Evolutionary conservation across 1,140 invertebrate genomes (phyloP).

Genomic region (Ganaspis sp.): DNA sequence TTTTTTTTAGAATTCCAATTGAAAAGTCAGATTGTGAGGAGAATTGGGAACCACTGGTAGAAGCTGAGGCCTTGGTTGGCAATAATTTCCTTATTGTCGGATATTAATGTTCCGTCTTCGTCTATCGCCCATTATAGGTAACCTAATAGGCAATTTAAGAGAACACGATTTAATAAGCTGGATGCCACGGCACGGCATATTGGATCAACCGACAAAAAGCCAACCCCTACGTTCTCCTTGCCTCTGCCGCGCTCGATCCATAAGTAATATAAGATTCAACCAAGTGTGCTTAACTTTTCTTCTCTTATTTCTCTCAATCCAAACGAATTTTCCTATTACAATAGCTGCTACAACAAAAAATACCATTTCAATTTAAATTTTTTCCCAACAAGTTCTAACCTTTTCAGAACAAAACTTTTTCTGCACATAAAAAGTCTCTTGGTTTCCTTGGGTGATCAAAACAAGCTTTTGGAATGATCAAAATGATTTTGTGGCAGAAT

Average conservation of each 20-base stretch:
- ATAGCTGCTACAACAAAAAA: too few species aligned
- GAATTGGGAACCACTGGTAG: slow-evolving; percentile 24
- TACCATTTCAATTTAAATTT: too few species aligned
- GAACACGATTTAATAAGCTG: slow-evolving; percentile 61
- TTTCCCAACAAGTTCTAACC: too few species aligned
- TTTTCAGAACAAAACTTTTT: too few species aligned
- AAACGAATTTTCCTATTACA: not conserved
- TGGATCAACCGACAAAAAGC: slow-evolving; percentile 31
- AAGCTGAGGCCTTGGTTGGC: slow-evolving; percentile 36
- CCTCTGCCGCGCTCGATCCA: not conserved
- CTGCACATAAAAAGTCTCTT: too few species aligned
- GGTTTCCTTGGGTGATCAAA: too few species aligned
- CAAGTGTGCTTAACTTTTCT: slow-evolving; percentile 2
- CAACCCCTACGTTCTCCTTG: slow-evolving; percentile 1
- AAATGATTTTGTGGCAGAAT: too few species aligned
- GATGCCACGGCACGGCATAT: slow-evolving; percentile 48
- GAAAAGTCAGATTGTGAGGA: not conserved
- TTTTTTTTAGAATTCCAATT: not conserved
- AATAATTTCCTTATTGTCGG: slow-evolving; percentile 53
- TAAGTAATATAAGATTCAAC: slow-evolving; percentile 32
- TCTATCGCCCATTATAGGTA: slow-evolving; percentile 50
- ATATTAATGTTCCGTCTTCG: slow-evolving; percentile 49
- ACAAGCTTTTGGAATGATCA: too few species aligned
- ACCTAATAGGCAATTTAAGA: slow-evolving; percentile 59
- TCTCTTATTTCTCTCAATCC: not conserved